These are phyloP conservation scores for Mesocricetus auratus DNA, from an alignment of 2,113 vertebrate genomes.

Conservation along the genomic window DNA sequence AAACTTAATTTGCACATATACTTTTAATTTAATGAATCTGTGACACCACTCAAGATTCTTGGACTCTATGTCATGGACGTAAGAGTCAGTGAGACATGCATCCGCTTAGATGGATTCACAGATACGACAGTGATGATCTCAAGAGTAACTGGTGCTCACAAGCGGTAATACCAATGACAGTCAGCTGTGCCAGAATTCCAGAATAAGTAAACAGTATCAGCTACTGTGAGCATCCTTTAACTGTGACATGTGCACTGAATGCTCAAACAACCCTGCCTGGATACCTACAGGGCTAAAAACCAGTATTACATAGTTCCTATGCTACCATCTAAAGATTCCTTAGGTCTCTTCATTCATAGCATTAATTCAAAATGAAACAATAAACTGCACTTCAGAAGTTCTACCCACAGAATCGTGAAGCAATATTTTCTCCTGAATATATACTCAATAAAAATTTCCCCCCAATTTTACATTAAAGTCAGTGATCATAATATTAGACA, in stretches of 20 bases:
- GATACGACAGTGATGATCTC: not conserved
- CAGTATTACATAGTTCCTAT: not conserved
- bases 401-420: not conserved
- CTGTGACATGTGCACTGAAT: not conserved
- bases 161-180: not conserved
- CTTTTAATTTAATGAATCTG: not conserved
- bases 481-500: conserved; percentile 24
- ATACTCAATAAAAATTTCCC: not conserved
- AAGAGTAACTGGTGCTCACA: not conserved
- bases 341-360: not conserved
- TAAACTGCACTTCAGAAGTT: conserved; percentile 29
- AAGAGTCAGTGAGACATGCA: not conserved
- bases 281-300: conserved; percentile 4
- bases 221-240: not conserved
- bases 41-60: not conserved
- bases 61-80: not conserved
- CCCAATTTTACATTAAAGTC: conserved; percentile 16
- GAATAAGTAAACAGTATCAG: not conserved
- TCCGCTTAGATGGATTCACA: not conserved
- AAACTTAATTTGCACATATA: not conserved
- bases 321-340: not conserved
- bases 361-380: conserved; percentile 26
- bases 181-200: not conserved
- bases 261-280: not conserved
- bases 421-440: conserved; percentile 36